Evolutionary conservation across 2,797 vertebrate genomes (phyloP).

Genomic region (Typhlichthys subterraneus): DNA sequence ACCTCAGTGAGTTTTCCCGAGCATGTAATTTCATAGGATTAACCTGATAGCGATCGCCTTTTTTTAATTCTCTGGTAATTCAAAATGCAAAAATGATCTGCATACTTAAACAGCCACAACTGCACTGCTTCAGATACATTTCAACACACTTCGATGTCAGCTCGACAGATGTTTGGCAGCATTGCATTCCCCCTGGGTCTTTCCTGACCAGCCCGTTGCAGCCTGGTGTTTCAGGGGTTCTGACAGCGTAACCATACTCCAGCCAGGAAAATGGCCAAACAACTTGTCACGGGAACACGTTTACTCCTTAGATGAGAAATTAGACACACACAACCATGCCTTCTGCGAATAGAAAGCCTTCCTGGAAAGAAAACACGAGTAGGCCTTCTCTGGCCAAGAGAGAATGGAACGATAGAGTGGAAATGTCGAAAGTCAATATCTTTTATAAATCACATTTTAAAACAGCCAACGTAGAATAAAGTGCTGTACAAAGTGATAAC

Average conservation of each 20-base stretch:
- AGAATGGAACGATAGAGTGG: too few relatives aligned
- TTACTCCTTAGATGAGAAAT: constrained; percentile 70
- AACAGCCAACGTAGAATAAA: too few relatives aligned
- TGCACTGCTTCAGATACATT: constrained; percentile 50
- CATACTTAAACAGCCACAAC: constrained; percentile 42
- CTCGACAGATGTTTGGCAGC: constrained; percentile 45
- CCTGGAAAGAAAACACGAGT: constrained; percentile 50
- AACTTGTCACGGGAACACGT: constrained; percentile 73
- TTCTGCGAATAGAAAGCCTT: constrained; percentile 58
- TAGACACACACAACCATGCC: constrained; percentile 71
- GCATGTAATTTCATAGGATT: constrained; percentile 58
- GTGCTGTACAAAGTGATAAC: too few relatives aligned
- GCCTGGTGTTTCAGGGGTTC: constrained; percentile 55
- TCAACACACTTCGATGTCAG: constrained; percentile 45
- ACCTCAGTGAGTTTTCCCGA: constrained; percentile 40
- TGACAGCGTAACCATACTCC: constrained; percentile 53
- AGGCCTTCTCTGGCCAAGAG: neutral
- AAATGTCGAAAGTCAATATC: too few relatives aligned
- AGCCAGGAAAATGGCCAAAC: constrained; percentile 52
- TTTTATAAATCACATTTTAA: too few relatives aligned
- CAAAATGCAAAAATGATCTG: constrained; percentile 62
- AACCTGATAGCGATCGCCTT: constrained; percentile 57
- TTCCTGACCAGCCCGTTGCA: constrained; percentile 48
- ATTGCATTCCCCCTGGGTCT: constrained; percentile 39
- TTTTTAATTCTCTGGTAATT: constrained; percentile 65